Conservation (phyloP, 2,888 invertebrate genomes). For the Heterodera filipjevi region DNA sequence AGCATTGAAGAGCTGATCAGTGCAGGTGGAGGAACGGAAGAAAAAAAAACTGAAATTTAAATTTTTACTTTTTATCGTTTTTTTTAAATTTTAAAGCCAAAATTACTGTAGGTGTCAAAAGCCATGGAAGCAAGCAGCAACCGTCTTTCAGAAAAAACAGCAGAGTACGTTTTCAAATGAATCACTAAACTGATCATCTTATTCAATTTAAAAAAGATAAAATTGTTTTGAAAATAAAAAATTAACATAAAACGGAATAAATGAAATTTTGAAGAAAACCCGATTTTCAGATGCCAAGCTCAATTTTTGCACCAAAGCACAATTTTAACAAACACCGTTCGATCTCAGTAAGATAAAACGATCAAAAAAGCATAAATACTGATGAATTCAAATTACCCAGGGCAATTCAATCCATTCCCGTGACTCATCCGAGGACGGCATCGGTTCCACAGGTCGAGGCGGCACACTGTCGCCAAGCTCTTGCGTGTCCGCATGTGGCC, state of each 20-base stretch:
- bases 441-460: slow-evolving; percentile 38
- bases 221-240: no score
- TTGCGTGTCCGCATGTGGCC: slow-evolving; percentile 34
- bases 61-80: not conserved
- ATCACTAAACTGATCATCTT: no score
- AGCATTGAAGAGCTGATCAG: slow-evolving; percentile 41
- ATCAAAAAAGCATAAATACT: not conserved
- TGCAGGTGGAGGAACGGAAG: slow-evolving; percentile 18
- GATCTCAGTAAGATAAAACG: slow-evolving; percentile 39
- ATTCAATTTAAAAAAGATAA: no score
- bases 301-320: slow-evolving; percentile 36
- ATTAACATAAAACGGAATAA: no score
- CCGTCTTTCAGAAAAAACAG: slow-evolving; percentile 5
- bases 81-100: no score
- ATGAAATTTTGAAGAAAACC: slow-evolving; percentile 2
- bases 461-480: slow-evolving; percentile 44
- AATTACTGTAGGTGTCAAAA: not conserved
- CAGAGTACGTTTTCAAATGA: slow-evolving; percentile 12
- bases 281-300: slow-evolving; percentile 31
- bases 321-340: slow-evolving; percentile 38
- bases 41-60: not conserved
- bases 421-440: slow-evolving; percentile 47
- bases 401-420: slow-evolving; percentile 43
- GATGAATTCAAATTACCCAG: not conserved
- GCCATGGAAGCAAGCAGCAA: not conserved